Base-by-base conservation (phyloP, 2,797 vertebrate genomes). In the Esox masquinongy region DNA sequence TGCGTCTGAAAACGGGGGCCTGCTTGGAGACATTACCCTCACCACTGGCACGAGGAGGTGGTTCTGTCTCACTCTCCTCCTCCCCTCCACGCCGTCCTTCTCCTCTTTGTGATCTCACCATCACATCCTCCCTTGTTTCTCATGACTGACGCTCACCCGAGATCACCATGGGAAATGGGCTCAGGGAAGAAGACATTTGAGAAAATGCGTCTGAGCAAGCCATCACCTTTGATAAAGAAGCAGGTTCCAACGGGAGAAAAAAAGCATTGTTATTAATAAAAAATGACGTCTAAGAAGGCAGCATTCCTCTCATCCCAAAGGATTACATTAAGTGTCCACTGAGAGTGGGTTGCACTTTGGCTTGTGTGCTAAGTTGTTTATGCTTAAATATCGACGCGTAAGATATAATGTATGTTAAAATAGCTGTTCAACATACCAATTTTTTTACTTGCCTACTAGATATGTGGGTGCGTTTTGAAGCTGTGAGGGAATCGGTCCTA, bases 91-190 rank as follows among this genome's bases (percentile, higher is more conserved):
- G 34, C 80, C 84, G 82, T 88, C 88, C 87, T 88, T 86, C 76
- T 72, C 84, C 74, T 85, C 87, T 86, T 90, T 94, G 94, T 94
- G 92, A 95, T 94, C 93, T 94, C 72, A 4, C 86, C 89, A 88
- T 93, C 91, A 92, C 87, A 90, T 92, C 89, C 85, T 80, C 79
- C 85, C 81, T 56, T 72, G 78, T 88, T 91, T 75, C n/a, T 89
- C 82, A 75, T 88, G 89, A 92, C 88, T 90, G 91, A 90, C 88
- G 84, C 88, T 88, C 90, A 83, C 87, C 87, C 80, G 78, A 88
- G 91, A 93, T 90, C 84, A 74, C 77, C 90, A 78, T 83, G 89
- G 90, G 86, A 91, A 90, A 90, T 80, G 81, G 77, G 74, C 82
- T 88, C 87, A 84, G 29, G 88, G 88, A 86, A 90, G 88, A 88